Conservation (phyloP, 1,140 invertebrate genomes). For the Meteorus sp. region DNA sequence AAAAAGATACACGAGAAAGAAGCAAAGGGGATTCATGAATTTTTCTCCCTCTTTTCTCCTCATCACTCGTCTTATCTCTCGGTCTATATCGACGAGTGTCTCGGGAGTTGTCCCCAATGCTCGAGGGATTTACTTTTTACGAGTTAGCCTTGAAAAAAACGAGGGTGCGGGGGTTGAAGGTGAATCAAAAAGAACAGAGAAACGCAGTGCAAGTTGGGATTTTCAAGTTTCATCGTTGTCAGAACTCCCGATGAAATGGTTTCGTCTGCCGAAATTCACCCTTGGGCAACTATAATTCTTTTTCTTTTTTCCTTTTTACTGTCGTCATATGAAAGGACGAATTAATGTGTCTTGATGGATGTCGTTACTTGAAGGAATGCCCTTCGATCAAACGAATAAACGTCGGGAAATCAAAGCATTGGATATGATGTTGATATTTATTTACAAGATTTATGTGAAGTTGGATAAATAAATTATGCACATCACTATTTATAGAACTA, state of each 20-base stretch:
- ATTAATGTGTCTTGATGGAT: too few relatives aligned
- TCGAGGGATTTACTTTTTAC: conserved; percentile 36
- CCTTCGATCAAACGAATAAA: too few relatives aligned
- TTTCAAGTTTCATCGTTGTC: conserved; percentile 41
- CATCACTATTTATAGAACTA: too few relatives aligned
- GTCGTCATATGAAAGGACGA: neutral
- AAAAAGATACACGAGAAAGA: neutral
- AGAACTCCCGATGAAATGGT: conserved; percentile 42
- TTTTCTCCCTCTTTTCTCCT: neutral
- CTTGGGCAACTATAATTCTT: too few relatives aligned
- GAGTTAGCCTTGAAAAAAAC: conserved; percentile 32
- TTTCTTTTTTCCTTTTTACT: too few relatives aligned
- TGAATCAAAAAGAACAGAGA: too few relatives aligned
- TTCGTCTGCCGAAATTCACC: conserved; percentile 31
- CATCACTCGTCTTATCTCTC: conserved; percentile 40
- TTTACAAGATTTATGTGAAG: too few relatives aligned
- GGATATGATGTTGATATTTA: too few relatives aligned
- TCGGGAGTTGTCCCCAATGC: conserved; percentile 30
- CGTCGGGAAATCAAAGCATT: too few relatives aligned
- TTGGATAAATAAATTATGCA: too few relatives aligned
- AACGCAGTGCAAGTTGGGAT: conserved; percentile 19
- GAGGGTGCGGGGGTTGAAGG: conserved; percentile 23
- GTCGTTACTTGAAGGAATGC: too few relatives aligned
- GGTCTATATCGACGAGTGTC: conserved; percentile 39
- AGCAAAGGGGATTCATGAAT: neutral